Percentiles rank a stretch among this genome's conserved stretches.
Conservation (phyloP, 2,113 vertebrate genomes). For the Tachuris rubrigastra region DNA sequence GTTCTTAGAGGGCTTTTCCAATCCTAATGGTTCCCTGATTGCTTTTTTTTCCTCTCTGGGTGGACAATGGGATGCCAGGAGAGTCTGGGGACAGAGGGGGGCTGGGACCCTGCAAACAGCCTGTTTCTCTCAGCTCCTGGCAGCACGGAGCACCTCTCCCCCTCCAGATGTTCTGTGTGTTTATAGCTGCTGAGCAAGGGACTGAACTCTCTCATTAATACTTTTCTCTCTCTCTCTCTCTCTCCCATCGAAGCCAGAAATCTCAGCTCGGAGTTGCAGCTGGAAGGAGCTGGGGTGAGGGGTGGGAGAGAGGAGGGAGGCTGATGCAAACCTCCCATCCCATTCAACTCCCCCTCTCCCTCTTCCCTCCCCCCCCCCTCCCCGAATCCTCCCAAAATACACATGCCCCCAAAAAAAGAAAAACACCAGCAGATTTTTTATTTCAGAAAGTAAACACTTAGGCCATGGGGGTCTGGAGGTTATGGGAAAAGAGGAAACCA, state of each 20-base stretch:
- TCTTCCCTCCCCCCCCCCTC: constrained; percentile 65
- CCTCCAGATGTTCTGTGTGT: constrained; percentile 82
- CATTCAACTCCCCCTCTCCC: constrained; percentile 47
- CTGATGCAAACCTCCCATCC: constrained; percentile 37
- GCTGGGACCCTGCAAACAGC: constrained; percentile 37
- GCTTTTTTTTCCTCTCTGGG: background rate
- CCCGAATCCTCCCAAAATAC: constrained; percentile 77
- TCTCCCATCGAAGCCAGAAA: constrained; percentile 64
- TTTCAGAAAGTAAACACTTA: constrained; percentile 98
- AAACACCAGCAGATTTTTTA: constrained; percentile 95
- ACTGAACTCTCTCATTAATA: constrained; percentile 75
- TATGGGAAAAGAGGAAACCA: constrained; percentile 99
- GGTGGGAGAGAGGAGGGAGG: constrained; percentile 49
- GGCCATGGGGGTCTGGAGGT: constrained; percentile 97
- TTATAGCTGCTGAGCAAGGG: constrained; percentile 80
- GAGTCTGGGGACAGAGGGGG: constrained; percentile 3
- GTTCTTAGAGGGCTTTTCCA: background rate
- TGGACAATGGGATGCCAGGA: background rate
- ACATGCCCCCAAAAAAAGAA: constrained; percentile 77
- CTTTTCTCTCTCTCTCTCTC: constrained; percentile 22
- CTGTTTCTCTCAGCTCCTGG: constrained; percentile 66
- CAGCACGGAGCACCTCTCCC: constrained; percentile 38
- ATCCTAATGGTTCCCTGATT: background rate
- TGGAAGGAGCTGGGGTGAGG: constrained; percentile 65
- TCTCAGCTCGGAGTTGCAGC: constrained; percentile 73